Base-by-base conservation (phyloP, 2,113 vertebrate species). In the Elanus axillaris region DNA sequence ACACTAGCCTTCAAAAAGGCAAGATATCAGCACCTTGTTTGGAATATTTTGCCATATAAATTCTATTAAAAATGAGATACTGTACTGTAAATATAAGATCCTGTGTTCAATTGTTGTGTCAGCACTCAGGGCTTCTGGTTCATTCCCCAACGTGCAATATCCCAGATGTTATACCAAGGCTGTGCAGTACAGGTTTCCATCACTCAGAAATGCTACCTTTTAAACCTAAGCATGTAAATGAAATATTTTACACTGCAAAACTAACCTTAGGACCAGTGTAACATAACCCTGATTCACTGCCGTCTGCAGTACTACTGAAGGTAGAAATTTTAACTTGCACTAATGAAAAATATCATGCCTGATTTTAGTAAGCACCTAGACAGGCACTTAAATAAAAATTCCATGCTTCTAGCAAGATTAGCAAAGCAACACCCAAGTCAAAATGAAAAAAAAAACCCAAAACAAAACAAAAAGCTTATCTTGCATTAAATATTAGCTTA, bases 61-160 rank as follows among this genome's bases (percentile, higher is more conserved):
- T 81, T 89, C 75, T 95, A 74, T 93, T 96, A 93, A 93, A 95
- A 96, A 95, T 94, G 47, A 97, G 90, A 81, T 83, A 58, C 52
- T 21, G 60, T 45, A 19, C 64, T 59, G 69, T 94, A 97, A 97
- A 96, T 86, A 90, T 11, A 71, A 63, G 71, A 42, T 85, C 78
- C 34, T 15, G 67, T 55, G 72, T 77, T 93, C 93, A 48, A n/a
- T 75, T 25, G 4, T 85, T 74, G 45, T 95, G 91, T 90, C 93
- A 95, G 95, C 6, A 40, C 64, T 63, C 62, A 58, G 34, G 13
- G 84, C 48, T 75, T 87, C 94, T 63, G 76, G 55, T 94, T 96
- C 88, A 71, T 88, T 96, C 97, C 91, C 95, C 38, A 64, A 52
- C 90, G 92, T 58, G 32, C 92, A 74, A 52, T 94, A 88, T 58